Percentiles rank a stretch among this genome's conserved stretches.
phyloP scores from a whole-genome alignment of 2,888 invertebrate genomes.

The Polia nebulosa region DNA sequence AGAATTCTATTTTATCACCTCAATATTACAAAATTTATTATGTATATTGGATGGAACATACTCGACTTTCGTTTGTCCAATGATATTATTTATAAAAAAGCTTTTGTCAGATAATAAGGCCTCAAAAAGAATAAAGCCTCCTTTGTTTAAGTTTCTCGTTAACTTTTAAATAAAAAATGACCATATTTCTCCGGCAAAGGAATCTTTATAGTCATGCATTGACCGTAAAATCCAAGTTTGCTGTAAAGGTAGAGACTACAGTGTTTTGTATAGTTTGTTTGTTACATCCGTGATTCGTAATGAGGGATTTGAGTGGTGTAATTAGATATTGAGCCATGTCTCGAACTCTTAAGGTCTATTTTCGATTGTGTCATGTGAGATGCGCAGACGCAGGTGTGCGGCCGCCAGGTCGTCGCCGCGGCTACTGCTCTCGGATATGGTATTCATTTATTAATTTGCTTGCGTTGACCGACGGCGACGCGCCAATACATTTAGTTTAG shows the following conservation, averaged over 20 bases:
- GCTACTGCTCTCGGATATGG: slow-evolving; percentile 88
- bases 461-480: slow-evolving; percentile 84
- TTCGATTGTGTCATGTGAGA: slow-evolving; percentile 73
- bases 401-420: slow-evolving; percentile 89
- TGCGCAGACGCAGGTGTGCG: slow-evolving; percentile 89
- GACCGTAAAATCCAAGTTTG: slow-evolving; percentile 86
- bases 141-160: slow-evolving; percentile 70
- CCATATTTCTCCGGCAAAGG: slow-evolving; percentile 78
- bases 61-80: too few species aligned
- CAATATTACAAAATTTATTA: slow-evolving; percentile 6
- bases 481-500: slow-evolving; percentile 76
- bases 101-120: slow-evolving; percentile 23
- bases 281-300: slow-evolving; percentile 90
- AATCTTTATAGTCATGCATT: slow-evolving; percentile 81
- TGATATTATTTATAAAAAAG: too few species aligned
- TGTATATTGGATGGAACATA: not conserved
- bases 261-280: slow-evolving; percentile 89
- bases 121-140: slow-evolving; percentile 43
- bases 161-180: slow-evolving; percentile 75
- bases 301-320: slow-evolving; percentile 76
- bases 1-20: slow-evolving; percentile 5
- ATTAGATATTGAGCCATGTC: slow-evolving; percentile 56
- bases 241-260: slow-evolving; percentile 83
- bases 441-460: slow-evolving; percentile 90
- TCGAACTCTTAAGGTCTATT: slow-evolving; percentile 49